Evolutionary conservation across 2,888 invertebrate genomes (phyloP).

Genomic region (Lumbricus terrestris): DNA sequence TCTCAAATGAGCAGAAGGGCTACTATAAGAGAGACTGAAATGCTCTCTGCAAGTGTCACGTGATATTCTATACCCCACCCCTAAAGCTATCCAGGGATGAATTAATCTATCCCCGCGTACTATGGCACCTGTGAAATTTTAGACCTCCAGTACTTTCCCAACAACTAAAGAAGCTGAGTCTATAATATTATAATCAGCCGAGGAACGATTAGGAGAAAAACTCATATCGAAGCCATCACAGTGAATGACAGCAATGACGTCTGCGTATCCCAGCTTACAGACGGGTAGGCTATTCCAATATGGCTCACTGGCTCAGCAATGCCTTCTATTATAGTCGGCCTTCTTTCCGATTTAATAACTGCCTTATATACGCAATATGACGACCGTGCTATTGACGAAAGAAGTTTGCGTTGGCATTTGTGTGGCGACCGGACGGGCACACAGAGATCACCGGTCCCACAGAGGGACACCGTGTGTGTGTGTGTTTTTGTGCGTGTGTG

Average conservation of each 20-base stretch:
- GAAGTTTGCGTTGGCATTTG: neutral
- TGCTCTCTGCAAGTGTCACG: too few relatives aligned
- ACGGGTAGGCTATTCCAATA: neutral
- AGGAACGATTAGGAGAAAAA: neutral
- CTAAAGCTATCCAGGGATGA: too few relatives aligned
- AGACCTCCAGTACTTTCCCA: too few relatives aligned
- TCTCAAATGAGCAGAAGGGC: too few relatives aligned
- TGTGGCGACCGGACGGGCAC: neutral
- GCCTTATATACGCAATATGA: conserved; percentile 3
- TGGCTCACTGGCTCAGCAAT: neutral
- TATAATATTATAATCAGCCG: neutral
- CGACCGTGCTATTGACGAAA: neutral
- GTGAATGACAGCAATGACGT: neutral
- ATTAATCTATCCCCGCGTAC: too few relatives aligned
- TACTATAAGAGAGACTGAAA: too few relatives aligned
- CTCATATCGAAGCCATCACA: neutral
- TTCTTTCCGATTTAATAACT: neutral
- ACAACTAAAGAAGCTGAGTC: neutral
- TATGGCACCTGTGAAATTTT: too few relatives aligned
- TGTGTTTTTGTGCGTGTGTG: too few relatives aligned
- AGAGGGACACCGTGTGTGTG: neutral
- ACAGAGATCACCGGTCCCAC: neutral
- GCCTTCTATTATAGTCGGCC: neutral
- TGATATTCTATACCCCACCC: too few relatives aligned
- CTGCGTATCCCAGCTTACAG: neutral